Evolutionary conservation across 37 sponge, comb jelly and placozoan species (phyloP), one percentile per base, ranked within the genome.

Genomic region (Beroe forskalii): DNA sequence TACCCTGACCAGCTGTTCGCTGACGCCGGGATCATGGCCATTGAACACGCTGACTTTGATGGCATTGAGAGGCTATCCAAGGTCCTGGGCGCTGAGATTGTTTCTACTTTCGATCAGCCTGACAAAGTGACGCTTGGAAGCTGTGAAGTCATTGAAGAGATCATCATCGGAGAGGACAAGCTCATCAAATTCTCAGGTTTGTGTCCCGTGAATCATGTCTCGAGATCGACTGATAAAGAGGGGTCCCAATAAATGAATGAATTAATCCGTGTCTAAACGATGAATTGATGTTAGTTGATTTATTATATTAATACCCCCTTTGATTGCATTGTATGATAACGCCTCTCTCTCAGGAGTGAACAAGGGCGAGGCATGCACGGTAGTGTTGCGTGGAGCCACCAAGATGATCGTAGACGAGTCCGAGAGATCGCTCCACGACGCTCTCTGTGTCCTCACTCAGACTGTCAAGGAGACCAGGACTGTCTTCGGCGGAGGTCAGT

Each of bases 1-100:
- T 98, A 98, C 80, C 99, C 99, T 0, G 99, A 98, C 90, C 99
- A 98, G 95, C 93, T 98, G 94, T 98, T 98, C 92, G 95, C 96
- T 37, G 99, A 98, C 93, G 95, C 93, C 22, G 95, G 95, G 0
- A 93, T 96, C 62, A 98, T 96, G 96, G 99, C 99, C 41, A 98
- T 98, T 40, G 99, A 98, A 91, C 99, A 98, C 91, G 99, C 99
- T 67, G 99, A 98, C 93, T 98, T 98, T 93, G 99, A 98, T 41
- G 99, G 99, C 12, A 93, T 98, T 31, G 99, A 98, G 91, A 90
- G 95, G 69, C 90, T 98, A 48, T 93, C 96, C 12, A 92, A 93
- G 17, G 99, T 96, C 0, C 69, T 95, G 3, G 97, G 95, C 17
- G 99, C 96, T 37, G 99, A 98, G 67, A 98, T 98, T 25, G 95